Percentiles rank a stretch among this genome's conserved stretches.
Evolutionary conservation across 2,797 vertebrate species (phyloP).

Genomic region (Phoxinus dragarum): DNA sequence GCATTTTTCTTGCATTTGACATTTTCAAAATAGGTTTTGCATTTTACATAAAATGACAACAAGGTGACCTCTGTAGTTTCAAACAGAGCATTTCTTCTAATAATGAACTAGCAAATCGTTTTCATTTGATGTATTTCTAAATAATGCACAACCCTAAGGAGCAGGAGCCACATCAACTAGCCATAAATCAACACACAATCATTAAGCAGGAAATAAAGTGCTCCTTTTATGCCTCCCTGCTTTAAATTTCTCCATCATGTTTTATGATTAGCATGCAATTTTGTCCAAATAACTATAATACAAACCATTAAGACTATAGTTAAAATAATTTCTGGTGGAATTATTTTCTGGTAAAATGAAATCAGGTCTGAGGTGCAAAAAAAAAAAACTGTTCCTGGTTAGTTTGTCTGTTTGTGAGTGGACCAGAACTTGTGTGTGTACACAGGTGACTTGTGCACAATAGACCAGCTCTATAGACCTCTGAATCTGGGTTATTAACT

Average conservation of each 20-base stretch:
- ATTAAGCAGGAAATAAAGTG: conserved; percentile 30
- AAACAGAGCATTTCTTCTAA: neutral
- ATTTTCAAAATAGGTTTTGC: conserved; percentile 16
- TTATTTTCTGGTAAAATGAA: neutral
- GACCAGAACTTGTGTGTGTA: neutral
- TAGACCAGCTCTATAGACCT: neutral
- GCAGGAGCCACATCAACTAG: conserved; percentile 7
- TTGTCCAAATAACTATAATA: conserved; percentile 11
- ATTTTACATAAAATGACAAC: conserved; percentile 1
- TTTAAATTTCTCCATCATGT: conserved; percentile 3
- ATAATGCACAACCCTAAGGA: conserved; percentile 15
- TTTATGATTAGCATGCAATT: conserved; percentile 29
- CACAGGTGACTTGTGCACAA: neutral
- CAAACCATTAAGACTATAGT: conserved; percentile 2
- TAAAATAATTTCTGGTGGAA: neutral
- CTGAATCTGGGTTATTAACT: neutral
- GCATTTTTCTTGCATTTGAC: neutral
- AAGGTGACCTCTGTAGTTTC: neutral
- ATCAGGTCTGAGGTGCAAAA: neutral
- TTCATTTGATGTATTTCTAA: conserved; percentile 8
- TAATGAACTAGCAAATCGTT: conserved; percentile 7
- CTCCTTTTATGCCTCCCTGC: conserved; percentile 1
- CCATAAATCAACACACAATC: conserved; percentile 25
- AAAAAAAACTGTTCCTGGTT: neutral
- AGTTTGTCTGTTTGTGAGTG: neutral